These are phyloP conservation scores for Arnoldichthys spilopterus DNA, from an alignment of 2,797 vertebrate species.

Conservation along the genomic window DNA sequence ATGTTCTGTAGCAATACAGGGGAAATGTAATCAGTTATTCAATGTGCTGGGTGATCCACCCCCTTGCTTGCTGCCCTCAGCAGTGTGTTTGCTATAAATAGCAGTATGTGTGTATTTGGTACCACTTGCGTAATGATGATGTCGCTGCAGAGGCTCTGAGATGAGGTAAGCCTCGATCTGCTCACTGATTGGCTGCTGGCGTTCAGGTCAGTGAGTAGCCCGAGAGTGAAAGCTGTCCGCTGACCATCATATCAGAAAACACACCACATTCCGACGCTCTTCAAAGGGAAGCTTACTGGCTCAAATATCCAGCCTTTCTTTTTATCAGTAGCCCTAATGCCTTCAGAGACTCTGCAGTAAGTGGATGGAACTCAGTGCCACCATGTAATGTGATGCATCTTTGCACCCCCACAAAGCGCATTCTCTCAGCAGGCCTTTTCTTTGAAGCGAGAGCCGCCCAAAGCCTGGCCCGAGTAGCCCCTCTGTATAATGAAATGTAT, in stretches of 20 bases:
- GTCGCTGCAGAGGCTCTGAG: slow-evolving; percentile 30
- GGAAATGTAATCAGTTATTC: slow-evolving; percentile 36
- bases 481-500: slow-evolving; percentile 53
- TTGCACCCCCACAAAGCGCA: slow-evolving; percentile 37
- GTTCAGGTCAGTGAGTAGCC: slow-evolving; percentile 29
- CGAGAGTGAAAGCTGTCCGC: slow-evolving; percentile 19
- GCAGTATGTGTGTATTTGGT: slow-evolving; percentile 22
- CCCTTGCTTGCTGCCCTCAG: slow-evolving; percentile 38
- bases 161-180: slow-evolving; percentile 48
- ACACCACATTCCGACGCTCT: neutral
- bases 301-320: slow-evolving; percentile 17
- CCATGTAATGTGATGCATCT: slow-evolving; percentile 51
- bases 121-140: slow-evolving; percentile 46
- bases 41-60: slow-evolving; percentile 43
- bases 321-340: slow-evolving; percentile 46
- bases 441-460: slow-evolving; percentile 53
- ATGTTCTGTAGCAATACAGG: slow-evolving; percentile 6
- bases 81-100: slow-evolving; percentile 56
- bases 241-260: slow-evolving; percentile 31
- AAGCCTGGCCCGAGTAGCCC: slow-evolving; percentile 50
- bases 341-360: slow-evolving; percentile 36
- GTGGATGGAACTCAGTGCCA: slow-evolving; percentile 41
- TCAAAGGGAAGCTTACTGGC: slow-evolving; percentile 6
- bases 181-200: slow-evolving; percentile 36
- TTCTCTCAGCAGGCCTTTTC: slow-evolving; percentile 38